Conservation (phyloP, 2,888 invertebrate species). For the Drosophila histrio region DNA sequence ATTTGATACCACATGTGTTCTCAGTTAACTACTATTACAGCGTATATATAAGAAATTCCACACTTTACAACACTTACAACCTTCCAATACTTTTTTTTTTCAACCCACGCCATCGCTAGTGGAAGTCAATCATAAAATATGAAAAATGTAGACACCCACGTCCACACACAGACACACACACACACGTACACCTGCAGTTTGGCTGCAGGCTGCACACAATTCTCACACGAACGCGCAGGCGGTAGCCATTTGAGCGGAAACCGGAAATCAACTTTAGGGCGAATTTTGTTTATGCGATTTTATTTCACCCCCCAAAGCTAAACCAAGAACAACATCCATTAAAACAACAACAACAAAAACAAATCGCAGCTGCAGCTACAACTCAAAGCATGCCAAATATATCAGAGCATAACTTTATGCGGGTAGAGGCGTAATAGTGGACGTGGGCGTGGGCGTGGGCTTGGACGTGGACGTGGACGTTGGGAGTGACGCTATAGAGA, state of each 20-base stretch:
- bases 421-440: not conserved
- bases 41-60: constrained; percentile 6
- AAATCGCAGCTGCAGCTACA: constrained; percentile 31
- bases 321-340: not conserved
- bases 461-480: not conserved
- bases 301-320: constrained; percentile 44
- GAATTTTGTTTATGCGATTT: constrained; percentile 70
- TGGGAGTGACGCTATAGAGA: not conserved
- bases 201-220: constrained; percentile 68
- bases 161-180: constrained; percentile 10
- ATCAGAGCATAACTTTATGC: constrained; percentile 59
- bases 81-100: not conserved
- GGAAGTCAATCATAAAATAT: constrained; percentile 76
- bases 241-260: constrained; percentile 73
- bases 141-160: constrained; percentile 55
- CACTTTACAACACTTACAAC: constrained; percentile 8
- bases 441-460: too few species aligned
- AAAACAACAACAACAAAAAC: constrained; percentile 20
- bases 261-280: constrained; percentile 78
- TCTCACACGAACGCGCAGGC: constrained; percentile 70
- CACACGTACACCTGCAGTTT: constrained; percentile 47
- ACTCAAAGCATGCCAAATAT: constrained; percentile 47
- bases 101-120: not conserved
- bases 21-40: constrained; percentile 18
- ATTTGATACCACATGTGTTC: not conserved